Evolutionary conservation across 2,797 vertebrate genomes (phyloP).

Genomic region (Gadopsis marmoratus): DNA sequence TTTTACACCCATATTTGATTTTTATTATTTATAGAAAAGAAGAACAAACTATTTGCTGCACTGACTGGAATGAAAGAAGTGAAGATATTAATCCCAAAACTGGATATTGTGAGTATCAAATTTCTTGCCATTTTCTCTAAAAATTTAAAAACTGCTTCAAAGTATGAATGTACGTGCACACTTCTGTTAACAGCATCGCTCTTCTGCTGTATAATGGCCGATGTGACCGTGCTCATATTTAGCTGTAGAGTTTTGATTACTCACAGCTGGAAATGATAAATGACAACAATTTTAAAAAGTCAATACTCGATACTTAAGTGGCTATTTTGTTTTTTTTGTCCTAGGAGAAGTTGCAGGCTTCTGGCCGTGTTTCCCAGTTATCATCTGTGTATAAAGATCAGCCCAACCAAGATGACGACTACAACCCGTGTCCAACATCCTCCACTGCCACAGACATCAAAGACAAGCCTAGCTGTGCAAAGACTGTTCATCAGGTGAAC

Average conservation of each 20-base stretch:
- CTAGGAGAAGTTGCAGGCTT: slow-evolving; percentile 27
- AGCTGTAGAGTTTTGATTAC: neutral
- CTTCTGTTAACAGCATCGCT: neutral
- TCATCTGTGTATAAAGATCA: slow-evolving; percentile 83
- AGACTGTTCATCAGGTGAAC: slow-evolving; percentile 66
- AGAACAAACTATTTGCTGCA: neutral
- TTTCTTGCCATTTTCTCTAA: neutral
- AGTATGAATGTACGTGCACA: neutral
- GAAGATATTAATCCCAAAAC: slow-evolving; percentile 52
- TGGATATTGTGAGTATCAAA: slow-evolving; percentile 60
- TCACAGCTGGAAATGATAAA: neutral
- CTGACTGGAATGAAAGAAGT: slow-evolving; percentile 42
- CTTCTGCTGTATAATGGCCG: neutral
- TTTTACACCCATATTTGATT: neutral
- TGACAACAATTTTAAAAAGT: neutral
- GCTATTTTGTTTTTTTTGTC: neutral
- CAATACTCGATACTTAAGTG: neutral
- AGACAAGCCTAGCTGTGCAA: slow-evolving; percentile 86
- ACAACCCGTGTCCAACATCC: slow-evolving; percentile 85
- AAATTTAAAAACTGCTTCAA: neutral
- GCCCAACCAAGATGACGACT: slow-evolving; percentile 85
- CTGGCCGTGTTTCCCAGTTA: slow-evolving; percentile 9
- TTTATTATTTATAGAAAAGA: slow-evolving; percentile 23
- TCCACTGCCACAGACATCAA: slow-evolving; percentile 79
- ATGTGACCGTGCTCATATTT: neutral